Conservation (phyloP, 2,888 invertebrate genomes). For the Linnaemya vulpina region DNA sequence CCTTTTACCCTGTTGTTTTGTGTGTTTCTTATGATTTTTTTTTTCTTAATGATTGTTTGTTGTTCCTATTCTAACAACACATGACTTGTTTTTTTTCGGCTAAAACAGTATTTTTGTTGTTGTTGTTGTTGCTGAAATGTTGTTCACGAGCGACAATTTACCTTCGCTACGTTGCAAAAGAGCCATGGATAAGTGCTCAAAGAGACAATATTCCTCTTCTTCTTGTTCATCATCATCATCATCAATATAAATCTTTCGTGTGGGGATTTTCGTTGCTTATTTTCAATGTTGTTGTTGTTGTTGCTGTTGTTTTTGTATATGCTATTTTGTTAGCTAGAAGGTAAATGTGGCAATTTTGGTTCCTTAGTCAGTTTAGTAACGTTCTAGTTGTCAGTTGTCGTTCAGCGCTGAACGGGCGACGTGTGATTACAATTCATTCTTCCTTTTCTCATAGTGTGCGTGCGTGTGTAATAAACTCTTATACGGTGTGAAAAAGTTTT, state of each 20-base stretch:
- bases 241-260: constrained; percentile 37
- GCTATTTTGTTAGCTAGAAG: constrained; percentile 46
- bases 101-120: constrained; percentile 2
- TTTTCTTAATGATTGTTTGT: not conserved
- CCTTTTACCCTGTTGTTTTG: constrained; percentile 47
- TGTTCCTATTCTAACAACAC: constrained; percentile 20
- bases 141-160: constrained; percentile 43
- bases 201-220: constrained; percentile 47
- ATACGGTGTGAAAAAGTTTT: constrained; percentile 34
- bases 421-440: constrained; percentile 66
- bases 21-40: not conserved
- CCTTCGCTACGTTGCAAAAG: constrained; percentile 7
- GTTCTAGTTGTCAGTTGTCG: constrained; percentile 73
- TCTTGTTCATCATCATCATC: not conserved
- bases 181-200: constrained; percentile 16
- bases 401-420: constrained; percentile 72
- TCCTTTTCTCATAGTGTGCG: constrained; percentile 56
- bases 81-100: constrained; percentile 19
- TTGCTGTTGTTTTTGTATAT: constrained; percentile 19
- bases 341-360: constrained; percentile 58
- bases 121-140: not conserved
- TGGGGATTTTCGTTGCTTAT: constrained; percentile 32
- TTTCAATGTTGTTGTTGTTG: not conserved
- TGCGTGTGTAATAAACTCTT: constrained; percentile 30
- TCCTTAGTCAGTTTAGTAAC: constrained; percentile 66